phyloP scores from a whole-genome alignment of 2,888 invertebrate species.

The Chrysolina haemoptera region DNA sequence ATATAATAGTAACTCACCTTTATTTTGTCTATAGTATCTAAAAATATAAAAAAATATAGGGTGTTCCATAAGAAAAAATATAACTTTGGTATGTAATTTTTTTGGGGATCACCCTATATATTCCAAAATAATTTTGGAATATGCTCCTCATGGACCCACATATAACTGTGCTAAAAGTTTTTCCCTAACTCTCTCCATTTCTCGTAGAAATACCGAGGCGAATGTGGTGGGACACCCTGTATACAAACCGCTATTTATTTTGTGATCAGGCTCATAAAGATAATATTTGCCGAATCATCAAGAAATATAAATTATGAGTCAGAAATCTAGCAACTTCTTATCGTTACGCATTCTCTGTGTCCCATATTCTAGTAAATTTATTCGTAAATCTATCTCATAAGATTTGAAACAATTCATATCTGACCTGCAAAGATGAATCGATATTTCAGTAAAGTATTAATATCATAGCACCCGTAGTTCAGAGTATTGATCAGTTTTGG shows the following conservation, averaged over 20 bases:
- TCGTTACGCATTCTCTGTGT: not conserved
- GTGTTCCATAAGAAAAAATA: too few species aligned
- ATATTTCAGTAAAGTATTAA: slow-evolving; percentile 7
- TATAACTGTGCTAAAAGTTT: too few species aligned
- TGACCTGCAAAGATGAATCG: slow-evolving; percentile 6
- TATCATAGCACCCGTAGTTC: not conserved
- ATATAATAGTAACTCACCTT: too few species aligned
- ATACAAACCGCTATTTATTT: not conserved
- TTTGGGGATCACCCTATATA: too few species aligned
- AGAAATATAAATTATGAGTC: not conserved
- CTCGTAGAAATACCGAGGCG: too few species aligned
- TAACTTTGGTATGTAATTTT: too few species aligned
- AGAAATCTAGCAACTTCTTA: not conserved
- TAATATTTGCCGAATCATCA: not conserved
- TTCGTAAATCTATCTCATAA: not conserved
- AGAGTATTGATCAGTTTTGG: not conserved
- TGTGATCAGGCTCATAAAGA: not conserved
- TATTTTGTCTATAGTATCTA: too few species aligned
- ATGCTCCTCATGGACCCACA: too few species aligned
- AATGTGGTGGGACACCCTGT: too few species aligned
- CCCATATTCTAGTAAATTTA: not conserved
- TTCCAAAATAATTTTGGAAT: too few species aligned
- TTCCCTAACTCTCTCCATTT: too few species aligned
- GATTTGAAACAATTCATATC: not conserved
- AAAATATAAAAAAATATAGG: too few species aligned